A percentile compares a stretch with the other conserved stretches of the same genome.
Conservation (phyloP, 1,140 invertebrate genomes). For the Caenorhabditis latens region DNA sequence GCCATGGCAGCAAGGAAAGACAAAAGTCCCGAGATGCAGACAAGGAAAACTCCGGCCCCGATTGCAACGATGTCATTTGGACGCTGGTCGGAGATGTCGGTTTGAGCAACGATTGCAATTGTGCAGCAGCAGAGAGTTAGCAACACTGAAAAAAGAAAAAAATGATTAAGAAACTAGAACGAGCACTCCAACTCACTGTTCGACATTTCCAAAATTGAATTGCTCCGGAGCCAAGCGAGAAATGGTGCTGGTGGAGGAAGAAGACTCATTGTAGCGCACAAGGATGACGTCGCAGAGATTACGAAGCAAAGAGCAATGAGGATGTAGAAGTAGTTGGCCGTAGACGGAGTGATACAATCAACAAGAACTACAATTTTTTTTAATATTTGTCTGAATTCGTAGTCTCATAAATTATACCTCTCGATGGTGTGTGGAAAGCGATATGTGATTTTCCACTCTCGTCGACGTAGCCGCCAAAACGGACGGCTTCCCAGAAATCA, state of each 20-base stretch:
- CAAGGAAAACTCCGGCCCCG: constrained; percentile 57
- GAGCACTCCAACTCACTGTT: constrained; percentile 54
- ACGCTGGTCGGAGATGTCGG: constrained; percentile 58
- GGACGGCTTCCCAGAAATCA: constrained; percentile 63
- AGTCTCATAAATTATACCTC: constrained; percentile 30
- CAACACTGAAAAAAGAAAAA: constrained; percentile 58
- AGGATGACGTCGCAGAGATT: constrained; percentile 56
- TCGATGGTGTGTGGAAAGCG: constrained; percentile 50
- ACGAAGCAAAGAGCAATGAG: constrained; percentile 66
- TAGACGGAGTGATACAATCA: constrained; percentile 65
- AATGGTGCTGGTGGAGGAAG: constrained; percentile 61
- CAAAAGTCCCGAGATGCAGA: constrained; percentile 59
- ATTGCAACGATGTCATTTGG: constrained; percentile 56
- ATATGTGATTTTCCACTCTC: constrained; percentile 56
- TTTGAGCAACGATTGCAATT: constrained; percentile 61
- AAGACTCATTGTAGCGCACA: constrained; percentile 57
- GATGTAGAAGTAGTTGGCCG: constrained; percentile 68
- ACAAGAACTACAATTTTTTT: constrained; percentile 46
- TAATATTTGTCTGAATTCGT: background rate
- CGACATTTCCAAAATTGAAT: constrained; percentile 64
- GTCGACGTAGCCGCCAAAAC: constrained; percentile 62
- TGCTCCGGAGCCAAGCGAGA: constrained; percentile 64
- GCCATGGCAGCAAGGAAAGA: constrained; percentile 58
- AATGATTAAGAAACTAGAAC: background rate
- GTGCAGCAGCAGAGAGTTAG: constrained; percentile 60